These are phyloP conservation scores for Automeris io DNA, from an alignment of 2,888 invertebrate genomes.

Conservation along the genomic window DNA sequence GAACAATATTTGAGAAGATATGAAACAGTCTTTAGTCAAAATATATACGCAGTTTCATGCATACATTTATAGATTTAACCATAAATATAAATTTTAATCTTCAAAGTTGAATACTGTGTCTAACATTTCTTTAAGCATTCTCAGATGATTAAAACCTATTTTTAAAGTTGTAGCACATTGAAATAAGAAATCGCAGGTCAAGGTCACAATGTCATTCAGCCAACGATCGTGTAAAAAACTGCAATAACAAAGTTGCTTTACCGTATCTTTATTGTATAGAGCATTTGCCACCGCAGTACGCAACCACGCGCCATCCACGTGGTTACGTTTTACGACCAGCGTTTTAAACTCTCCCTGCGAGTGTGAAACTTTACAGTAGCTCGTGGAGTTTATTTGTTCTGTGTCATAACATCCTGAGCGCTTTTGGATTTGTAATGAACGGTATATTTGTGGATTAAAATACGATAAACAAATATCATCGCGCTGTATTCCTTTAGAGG, in stretches of 20 bases:
- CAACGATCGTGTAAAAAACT: not conserved
- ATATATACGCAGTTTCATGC: no score
- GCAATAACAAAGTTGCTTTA: not conserved
- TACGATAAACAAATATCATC: no score
- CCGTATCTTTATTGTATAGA: not conserved
- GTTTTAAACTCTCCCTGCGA: conserved; percentile 12
- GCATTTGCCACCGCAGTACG: not conserved
- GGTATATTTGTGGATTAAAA: not conserved
- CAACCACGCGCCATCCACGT: conserved; percentile 19
- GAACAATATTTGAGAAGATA: no score
- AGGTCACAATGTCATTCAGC: not conserved
- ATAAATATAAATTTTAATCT: no score
- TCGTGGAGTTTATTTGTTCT: not conserved
- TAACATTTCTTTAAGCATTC: no score
- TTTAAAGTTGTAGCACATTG: no score
- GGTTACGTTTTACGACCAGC: conserved; percentile 15
- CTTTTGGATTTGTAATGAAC: not conserved
- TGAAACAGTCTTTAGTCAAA: no score
- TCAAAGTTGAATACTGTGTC: no score
- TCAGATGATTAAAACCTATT: no score
- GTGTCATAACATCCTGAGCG: not conserved
- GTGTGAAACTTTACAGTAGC: conserved; percentile 1
- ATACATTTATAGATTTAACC: no score
- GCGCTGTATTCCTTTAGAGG: no score
- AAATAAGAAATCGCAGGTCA: no score